Evolutionary conservation across 2,888 invertebrate genomes (phyloP).

Genomic region (Meteorus cinctellus): DNA sequence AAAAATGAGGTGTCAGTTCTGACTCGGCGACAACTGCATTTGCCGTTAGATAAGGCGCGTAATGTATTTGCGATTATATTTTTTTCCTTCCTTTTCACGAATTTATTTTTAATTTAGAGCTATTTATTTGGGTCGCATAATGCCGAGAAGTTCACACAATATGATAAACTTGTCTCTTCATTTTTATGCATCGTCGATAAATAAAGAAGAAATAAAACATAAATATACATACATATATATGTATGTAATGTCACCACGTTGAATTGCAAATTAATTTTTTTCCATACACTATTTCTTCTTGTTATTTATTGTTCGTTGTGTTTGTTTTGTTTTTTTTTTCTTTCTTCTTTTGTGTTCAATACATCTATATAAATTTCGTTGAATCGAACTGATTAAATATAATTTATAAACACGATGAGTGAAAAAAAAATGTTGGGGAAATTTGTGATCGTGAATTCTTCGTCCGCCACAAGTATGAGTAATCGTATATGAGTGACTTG

Average conservation of each 20-base stretch:
- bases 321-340: neutral
- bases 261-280: neutral
- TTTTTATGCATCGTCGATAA: neutral
- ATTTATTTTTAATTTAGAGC: conserved; percentile 12
- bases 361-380: neutral
- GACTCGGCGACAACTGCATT: neutral
- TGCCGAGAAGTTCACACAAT: conserved; percentile 4
- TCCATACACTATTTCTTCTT: too few relatives aligned
- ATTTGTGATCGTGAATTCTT: conserved; percentile 3
- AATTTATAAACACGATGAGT: too few relatives aligned
- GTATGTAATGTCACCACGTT: neutral
- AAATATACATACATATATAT: conserved; percentile 1
- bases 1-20: neutral
- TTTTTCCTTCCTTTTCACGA: conserved; percentile 29
- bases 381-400: too few relatives aligned
- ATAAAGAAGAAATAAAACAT: neutral
- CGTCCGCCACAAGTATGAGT: neutral
- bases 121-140: neutral
- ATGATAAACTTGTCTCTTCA: conserved; percentile 7
- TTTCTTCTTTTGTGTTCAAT: neutral
- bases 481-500: conserved; percentile 11
- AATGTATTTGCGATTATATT: conserved; percentile 46
- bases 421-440: neutral
- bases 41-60: neutral
- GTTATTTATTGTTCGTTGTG: neutral